Conservation (phyloP, 2,797 vertebrate species). For the Spondyliosoma cantharus region DNA sequence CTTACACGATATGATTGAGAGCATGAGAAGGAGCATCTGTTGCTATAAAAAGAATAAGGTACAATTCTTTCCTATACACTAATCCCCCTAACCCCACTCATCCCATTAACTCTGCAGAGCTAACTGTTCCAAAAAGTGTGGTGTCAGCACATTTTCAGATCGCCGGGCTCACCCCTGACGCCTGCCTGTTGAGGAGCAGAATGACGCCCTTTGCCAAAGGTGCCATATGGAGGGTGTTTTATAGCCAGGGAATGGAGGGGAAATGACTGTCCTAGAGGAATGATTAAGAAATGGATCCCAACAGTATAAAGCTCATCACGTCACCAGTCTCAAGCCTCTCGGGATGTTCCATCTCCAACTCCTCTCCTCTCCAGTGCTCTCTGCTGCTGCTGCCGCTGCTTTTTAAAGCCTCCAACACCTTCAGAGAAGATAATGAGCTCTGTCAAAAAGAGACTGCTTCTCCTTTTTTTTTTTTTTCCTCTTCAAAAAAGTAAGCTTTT, state of each 20-base stretch:
- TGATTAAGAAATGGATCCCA: slow-evolving; percentile 78
- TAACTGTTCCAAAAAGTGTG: slow-evolving; percentile 52
- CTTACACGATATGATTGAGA: slow-evolving; percentile 58
- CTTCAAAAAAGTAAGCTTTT: slow-evolving; percentile 55
- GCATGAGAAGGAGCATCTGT: slow-evolving; percentile 49
- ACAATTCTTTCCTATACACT: slow-evolving; percentile 52
- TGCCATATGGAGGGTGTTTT: slow-evolving; percentile 75
- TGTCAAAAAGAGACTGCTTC: slow-evolving; percentile 64
- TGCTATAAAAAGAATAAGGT: slow-evolving; percentile 56
- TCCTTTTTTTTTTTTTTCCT: slow-evolving; percentile 42
- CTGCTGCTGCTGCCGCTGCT: slow-evolving; percentile 18
- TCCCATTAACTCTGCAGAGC: slow-evolving; percentile 52
- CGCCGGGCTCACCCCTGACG: slow-evolving; percentile 58
- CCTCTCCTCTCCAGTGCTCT: slow-evolving; percentile 26
- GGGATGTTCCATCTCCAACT: slow-evolving; percentile 44
- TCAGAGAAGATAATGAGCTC: slow-evolving; percentile 78
- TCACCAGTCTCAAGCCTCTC: slow-evolving; percentile 67
- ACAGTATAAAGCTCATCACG: slow-evolving; percentile 65
- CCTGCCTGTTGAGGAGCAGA: slow-evolving; percentile 67
- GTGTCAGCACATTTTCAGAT: slow-evolving; percentile 77
- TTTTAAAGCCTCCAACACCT: slow-evolving; percentile 75
- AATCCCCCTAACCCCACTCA: slow-evolving; percentile 33
- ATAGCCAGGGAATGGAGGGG: slow-evolving; percentile 50
- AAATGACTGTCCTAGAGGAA: slow-evolving; percentile 68
- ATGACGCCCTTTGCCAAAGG: slow-evolving; percentile 74